These are phyloP conservation scores for Ameiurus melas DNA, from an alignment of 2,113 vertebrate genomes.

Conservation along the genomic window DNA sequence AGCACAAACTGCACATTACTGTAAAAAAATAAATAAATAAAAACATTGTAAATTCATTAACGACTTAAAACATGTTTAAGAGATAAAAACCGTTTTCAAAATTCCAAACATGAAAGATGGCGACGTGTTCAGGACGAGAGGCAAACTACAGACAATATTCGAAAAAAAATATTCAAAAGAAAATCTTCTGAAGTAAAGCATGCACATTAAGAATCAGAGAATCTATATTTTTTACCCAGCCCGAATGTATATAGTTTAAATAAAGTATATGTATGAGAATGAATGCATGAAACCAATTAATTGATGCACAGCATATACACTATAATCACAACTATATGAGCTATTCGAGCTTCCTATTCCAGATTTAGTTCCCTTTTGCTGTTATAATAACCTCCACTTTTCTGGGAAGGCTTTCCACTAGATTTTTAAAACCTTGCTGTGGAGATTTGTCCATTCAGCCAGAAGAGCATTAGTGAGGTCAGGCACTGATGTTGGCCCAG, in stretches of 20 bases:
- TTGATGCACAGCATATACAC: not conserved
- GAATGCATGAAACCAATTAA: not conserved
- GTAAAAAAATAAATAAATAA: no score
- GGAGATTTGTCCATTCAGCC: not conserved
- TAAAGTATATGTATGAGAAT: not conserved
- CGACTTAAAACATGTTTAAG: no score
- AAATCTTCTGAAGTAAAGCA: no score
- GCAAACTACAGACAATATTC: no score
- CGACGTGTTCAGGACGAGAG: no score
- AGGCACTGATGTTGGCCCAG: not conserved
- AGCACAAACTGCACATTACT: no score
- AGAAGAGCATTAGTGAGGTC: not conserved
- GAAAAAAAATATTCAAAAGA: no score
- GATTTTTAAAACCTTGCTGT: not conserved
- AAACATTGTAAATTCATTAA: no score
- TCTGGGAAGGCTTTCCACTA: not conserved
- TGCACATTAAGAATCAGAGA: no score
- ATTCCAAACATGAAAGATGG: no score
- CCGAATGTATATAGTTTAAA: not conserved
- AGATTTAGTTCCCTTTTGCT: not conserved
- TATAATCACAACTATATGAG: not conserved
- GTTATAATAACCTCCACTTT: not conserved
- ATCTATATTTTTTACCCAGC: no score
- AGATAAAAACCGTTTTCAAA: no score
- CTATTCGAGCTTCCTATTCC: not conserved